Evolutionary conservation across 2,113 vertebrate genomes (phyloP), one percentile per base, ranked within the genome.

Genomic region (Crotalus viridis): DNA sequence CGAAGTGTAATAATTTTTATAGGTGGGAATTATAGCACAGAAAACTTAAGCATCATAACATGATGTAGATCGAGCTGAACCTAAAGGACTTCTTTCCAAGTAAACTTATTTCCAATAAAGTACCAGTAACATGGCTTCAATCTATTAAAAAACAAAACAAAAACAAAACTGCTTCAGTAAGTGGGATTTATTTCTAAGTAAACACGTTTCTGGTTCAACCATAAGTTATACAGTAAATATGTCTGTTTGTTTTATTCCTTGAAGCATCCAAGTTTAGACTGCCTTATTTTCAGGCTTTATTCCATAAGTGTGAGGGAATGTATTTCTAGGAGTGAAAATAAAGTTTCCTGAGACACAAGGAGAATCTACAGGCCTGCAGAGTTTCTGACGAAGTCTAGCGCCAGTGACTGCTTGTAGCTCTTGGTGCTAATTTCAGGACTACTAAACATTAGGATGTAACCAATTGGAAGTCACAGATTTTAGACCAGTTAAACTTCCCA

Each of bases 131-230:
- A 24, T 90, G n/a, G 90, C n/a, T 90, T 74, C 64, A 81, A 12
- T 90, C 51, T 81, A 43, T 81, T 81, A 81, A 81, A 81, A 43
- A 81, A 81, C 33, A 81, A 43, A 81, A 43, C 28, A 81, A 81
- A 55, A 52, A 81, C 51, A 24, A 12, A 13, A 39, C n/a, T 81
- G 61, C 33, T 74, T 22, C 69, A 90, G 52, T 90, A 54, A 90
- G 61, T 54, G 61, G 61, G 64, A 90, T 90, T 90, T 90, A 28
- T 90, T 90, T 90, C 90, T 81, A 90, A 90, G 64, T 43, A 81
- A 81, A 90, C n/a, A 90, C 6, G 0, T 81, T 90, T 90, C 21
- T 8, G 64, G 51, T 90, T 33, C 10, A 74, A 90, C 55, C 64
- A 55, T 90, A 55, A 74, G 2, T 90, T 54, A 81, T 33, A 81